Base-by-base conservation (phyloP, 2,797 vertebrate species). In the Lutjanus campechanus region DNA sequence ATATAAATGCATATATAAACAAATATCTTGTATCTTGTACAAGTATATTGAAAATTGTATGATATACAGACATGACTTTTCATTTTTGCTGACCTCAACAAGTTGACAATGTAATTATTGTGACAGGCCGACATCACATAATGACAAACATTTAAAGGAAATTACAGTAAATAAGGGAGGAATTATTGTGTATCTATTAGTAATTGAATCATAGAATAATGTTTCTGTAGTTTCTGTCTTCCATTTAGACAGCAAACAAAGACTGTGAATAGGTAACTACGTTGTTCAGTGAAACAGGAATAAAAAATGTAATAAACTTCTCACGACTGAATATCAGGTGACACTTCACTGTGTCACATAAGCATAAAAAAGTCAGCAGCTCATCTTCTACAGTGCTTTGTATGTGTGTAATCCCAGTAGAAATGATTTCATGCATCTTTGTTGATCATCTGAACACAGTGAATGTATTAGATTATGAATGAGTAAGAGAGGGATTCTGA, bases 381-480 rank as follows among this genome's bases (percentile, higher is more conserved):
- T 72, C 54, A 43, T 61, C 53, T 59, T 65, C 49, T 56, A 16
- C 58, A 49, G 59, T 5, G 20, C 2, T 44, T 55, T 64, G n/a
- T 16, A 20, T 66, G 43, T 36, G 49, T 63, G 8, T 13, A 55
- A 56, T 60, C 19, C 11, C 17, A 10, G 25, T 43, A 16, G 72
- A 69, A 75, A 72, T 22, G 20, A 47, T 16, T 67, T 69, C 20
- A 60, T 62, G 20, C 29, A 25, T 77, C 69, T 81, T 81, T 81
- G 2, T 55, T 63, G 53, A 70, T 71, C 50, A 56, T 73, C 56
- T 54, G 17, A 54, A 56, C 44, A 29, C 16, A 25, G 9, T 69
- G 29, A 41, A 64, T 40, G 36, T 50, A 51, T 40, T 15, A 47
- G 25, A 66, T 60, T 69, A 19, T 63, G 46, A 73, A 68, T 61